Conservation (phyloP, 1,140 invertebrate species). For the Neoseiulus cucumeris region DNA sequence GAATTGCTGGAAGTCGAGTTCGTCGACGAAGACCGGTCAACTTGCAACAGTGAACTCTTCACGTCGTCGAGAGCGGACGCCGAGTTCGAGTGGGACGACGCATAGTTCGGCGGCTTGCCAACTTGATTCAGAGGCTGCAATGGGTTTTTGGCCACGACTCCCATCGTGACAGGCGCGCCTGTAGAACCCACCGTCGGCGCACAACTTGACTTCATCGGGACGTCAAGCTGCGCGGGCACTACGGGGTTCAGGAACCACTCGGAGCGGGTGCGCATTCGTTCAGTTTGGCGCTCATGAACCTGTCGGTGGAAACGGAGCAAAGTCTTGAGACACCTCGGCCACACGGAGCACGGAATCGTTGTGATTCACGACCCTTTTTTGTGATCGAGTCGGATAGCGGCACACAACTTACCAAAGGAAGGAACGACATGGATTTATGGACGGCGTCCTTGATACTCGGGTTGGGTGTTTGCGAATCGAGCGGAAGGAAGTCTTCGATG, state of each 20-base stretch:
- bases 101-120: no score
- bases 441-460: slow-evolving; percentile 9
- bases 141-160: no score
- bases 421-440: slow-evolving; percentile 10
- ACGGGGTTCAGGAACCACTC: slow-evolving; percentile 59
- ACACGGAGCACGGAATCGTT: slow-evolving; percentile 33
- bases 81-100: no score
- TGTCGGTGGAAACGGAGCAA: slow-evolving; percentile 57
- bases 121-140: no score
- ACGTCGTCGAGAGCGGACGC: no score
- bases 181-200: no score
- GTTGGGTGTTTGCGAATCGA: not conserved
- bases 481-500: not conserved
- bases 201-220: no score
- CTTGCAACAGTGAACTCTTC: not conserved
- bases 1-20: slow-evolving; percentile 5
- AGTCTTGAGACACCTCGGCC: slow-evolving; percentile 69
- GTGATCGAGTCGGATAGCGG: not conserved
- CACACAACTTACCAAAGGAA: slow-evolving; percentile 10
- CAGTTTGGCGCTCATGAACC: slow-evolving; percentile 80
- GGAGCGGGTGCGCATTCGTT: slow-evolving; percentile 71
- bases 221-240: no score
- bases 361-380: slow-evolving; percentile 53
- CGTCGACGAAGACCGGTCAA: slow-evolving; percentile 2
- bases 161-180: no score